Conservation (phyloP, 2,797 vertebrate genomes). For the Hylomyscus alleni region DNA sequence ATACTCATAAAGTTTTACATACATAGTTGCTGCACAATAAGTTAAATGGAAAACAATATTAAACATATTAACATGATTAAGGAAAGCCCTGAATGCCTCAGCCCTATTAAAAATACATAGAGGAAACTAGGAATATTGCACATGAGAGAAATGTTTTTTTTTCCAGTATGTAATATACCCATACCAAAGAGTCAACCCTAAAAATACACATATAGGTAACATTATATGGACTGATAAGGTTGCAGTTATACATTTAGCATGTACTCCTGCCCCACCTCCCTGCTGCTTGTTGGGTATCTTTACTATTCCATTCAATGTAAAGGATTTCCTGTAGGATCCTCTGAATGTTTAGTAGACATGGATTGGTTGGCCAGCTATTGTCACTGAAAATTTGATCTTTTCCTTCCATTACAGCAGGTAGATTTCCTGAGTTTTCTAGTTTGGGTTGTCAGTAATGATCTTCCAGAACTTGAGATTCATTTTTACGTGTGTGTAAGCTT, state of each 20-base stretch:
- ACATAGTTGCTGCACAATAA: background rate
- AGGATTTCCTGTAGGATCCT: background rate
- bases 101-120: background rate
- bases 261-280: fast-evolving
- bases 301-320: background rate
- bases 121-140: too few species aligned
- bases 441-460: background rate
- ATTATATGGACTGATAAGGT: background rate
- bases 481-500: background rate
- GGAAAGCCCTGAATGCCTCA: fast-evolving
- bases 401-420: too few species aligned
- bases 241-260: too few species aligned
- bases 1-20: background rate
- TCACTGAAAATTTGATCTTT: background rate
- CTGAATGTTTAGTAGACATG: background rate
- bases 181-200: background rate
- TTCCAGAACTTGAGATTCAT: background rate
- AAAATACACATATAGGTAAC: background rate
- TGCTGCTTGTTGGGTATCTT: background rate
- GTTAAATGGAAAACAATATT: background rate
- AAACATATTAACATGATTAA: background rate
- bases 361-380: background rate
- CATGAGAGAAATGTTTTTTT: background rate
- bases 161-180: fast-evolving
- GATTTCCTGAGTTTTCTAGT: too few species aligned